Conservation (phyloP, 53 echinoderm and acorn worm genomes). For the Temnopleurus reevesii region DNA sequence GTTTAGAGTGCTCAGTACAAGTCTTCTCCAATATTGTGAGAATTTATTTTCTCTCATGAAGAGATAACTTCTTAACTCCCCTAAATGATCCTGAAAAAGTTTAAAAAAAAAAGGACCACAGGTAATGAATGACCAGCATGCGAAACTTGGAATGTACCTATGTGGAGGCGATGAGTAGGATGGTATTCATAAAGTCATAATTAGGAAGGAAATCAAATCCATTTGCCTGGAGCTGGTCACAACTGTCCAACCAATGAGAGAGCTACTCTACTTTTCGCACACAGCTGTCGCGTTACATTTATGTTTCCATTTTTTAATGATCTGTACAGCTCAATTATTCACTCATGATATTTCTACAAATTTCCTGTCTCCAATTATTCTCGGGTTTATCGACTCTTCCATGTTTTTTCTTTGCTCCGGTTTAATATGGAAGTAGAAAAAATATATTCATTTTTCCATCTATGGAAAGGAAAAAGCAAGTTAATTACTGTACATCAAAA, state of each 20-base stretch:
- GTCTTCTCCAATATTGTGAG: too few relatives aligned
- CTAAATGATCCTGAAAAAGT: not conserved
- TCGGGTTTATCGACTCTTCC: conserved; percentile 33
- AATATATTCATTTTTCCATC: conserved; percentile 34
- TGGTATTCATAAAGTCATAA: not conserved
- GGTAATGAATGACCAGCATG: not conserved
- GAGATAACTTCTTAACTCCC: too few relatives aligned
- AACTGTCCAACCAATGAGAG: conserved; percentile 58
- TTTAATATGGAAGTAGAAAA: conserved; percentile 42
- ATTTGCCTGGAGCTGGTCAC: conserved; percentile 48
- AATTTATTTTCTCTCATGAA: too few relatives aligned
- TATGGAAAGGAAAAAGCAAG: conserved; percentile 6
- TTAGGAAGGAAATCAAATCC: conserved; percentile 5
- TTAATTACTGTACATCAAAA: conserved; percentile 39
- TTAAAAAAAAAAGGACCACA: not conserved
- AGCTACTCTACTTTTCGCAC: conserved; percentile 57
- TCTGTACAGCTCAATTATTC: conserved; percentile 46
- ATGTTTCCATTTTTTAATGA: conserved; percentile 43
- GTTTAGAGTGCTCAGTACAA: too few relatives aligned
- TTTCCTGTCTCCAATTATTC: conserved; percentile 21
- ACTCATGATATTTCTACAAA: conserved; percentile 35
- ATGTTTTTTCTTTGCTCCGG: conserved; percentile 32
- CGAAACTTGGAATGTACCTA: not conserved
- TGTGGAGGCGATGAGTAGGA: not conserved
- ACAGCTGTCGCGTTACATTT: conserved; percentile 56